Evolutionary conservation across 64 coral and sea anemone species (phyloP).

Genomic region (Actinia tenebrosa): DNA sequence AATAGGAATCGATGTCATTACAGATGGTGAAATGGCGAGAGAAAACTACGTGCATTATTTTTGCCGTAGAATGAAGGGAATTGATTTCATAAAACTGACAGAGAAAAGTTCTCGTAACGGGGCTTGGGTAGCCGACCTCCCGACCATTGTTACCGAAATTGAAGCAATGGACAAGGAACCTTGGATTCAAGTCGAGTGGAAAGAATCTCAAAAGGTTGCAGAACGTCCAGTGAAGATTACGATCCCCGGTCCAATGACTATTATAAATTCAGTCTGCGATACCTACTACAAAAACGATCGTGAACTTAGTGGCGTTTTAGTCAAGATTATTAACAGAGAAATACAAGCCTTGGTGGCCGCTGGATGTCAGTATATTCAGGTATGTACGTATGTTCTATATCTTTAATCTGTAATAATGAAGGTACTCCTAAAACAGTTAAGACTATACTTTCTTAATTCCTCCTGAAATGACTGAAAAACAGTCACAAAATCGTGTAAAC

Average conservation of each 20-base stretch:
- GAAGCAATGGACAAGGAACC: constrained; percentile 23
- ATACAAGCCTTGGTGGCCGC: constrained; percentile 46
- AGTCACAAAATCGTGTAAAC: no score
- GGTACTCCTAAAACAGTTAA: no score
- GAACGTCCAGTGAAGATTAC: constrained; percentile 62
- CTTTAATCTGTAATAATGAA: no score
- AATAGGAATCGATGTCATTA: constrained; percentile 67
- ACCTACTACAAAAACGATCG: constrained; percentile 46
- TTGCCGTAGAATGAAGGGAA: constrained; percentile 67
- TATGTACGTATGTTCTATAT: background rate
- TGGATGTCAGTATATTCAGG: constrained; percentile 91
- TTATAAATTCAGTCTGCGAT: constrained; percentile 50
- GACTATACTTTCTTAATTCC: no score
- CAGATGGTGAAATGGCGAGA: constrained; percentile 72
- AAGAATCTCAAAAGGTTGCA: constrained; percentile 32
- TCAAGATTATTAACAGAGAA: constrained; percentile 59
- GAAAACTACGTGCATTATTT: constrained; percentile 82
- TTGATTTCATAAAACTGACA: constrained; percentile 71
- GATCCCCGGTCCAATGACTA: constrained; percentile 76
- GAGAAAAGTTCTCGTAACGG: constrained; percentile 45
- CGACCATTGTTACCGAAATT: constrained; percentile 44
- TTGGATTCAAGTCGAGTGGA: constrained; percentile 43
- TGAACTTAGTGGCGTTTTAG: constrained; percentile 25
- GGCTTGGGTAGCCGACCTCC: constrained; percentile 31
- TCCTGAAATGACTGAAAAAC: no score